Base-by-base conservation (phyloP, 2,797 vertebrate genomes). In the Rhinoraja longicauda region DNA sequence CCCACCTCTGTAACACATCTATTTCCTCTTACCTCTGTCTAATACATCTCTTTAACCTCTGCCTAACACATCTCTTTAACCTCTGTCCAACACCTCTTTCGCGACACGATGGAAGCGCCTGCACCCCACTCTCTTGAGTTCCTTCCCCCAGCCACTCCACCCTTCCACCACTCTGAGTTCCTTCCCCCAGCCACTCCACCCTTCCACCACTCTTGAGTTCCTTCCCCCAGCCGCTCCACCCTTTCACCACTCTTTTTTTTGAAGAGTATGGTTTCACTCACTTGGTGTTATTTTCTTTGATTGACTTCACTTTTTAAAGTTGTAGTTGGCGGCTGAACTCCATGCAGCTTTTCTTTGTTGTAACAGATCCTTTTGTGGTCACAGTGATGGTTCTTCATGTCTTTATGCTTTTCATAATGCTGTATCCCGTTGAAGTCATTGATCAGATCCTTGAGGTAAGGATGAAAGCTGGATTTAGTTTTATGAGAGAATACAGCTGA, bases 401-500 rank as follows among this genome's bases (percentile, higher is more conserved):
- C 94, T 98, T 99, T 95, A 96, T 98, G 93, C 95, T 98, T 79
- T 96, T 98, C 96, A 97, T 99, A 96, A 96, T 99, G 97, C 97
- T 99, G 94, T 94, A 97, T 95, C 98, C 97, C 12, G 93, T 97
- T 93, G 93, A 97, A 93, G 92, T 94, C 93, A 95, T 99, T 70
- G 97, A 98, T 0, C 0, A 93, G 0, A 96, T 96, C 96, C 96
- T 99, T 93, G 96, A 99, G 98, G 99, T 99, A 96, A 95, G 97
- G 82, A 15, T 26, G 39, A 19, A 90, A 90, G 70, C n/a, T 64
- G 29, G 70, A 21, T 72, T 90, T 90, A 45, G 67, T 39, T 90
- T 90, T 32, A 13, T 90, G 86, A 7, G 57, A 62, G 82, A 86
- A n/a, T 62, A 86, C 12, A n/a, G 45, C 45, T n/a, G 59, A 59